Percentiles rank a stretch among this genome's conserved stretches.
Evolutionary conservation across 2,113 vertebrate genomes (phyloP).

Genomic region (zebrafish (Danio rerio)): DNA sequence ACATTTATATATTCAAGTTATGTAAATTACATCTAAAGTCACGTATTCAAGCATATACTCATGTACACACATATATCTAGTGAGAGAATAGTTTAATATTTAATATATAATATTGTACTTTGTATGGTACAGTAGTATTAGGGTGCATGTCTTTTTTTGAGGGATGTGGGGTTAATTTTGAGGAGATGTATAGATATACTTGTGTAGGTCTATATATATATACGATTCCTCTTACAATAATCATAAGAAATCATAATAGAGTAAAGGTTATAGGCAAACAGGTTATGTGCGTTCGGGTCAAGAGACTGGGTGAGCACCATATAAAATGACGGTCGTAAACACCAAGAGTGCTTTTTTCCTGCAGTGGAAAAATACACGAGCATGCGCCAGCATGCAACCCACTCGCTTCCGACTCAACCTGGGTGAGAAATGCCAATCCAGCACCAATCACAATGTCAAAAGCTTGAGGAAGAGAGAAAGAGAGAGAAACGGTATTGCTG

Average conservation of each 20-base stretch:
- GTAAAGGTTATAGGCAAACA: constrained; percentile 70
- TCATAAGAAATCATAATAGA: constrained; percentile 64
- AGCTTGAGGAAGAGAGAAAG: constrained; percentile 39
- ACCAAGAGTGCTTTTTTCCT: constrained; percentile 57
- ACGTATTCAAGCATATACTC: constrained; percentile 81
- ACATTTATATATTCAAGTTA: constrained; percentile 73
- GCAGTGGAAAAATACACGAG: constrained; percentile 32
- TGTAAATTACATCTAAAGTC: constrained; percentile 79
- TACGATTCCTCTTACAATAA: constrained; percentile 62
- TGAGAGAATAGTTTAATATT: constrained; percentile 75
- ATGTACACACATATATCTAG: constrained; percentile 79
- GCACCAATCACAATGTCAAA: constrained; percentile 33
- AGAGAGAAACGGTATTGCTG: constrained; percentile 26
- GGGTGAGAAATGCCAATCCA: constrained; percentile 47
- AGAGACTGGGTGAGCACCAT: constrained; percentile 74
- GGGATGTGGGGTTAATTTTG: constrained; percentile 61
- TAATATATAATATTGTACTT: constrained; percentile 68
- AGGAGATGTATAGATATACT: constrained; percentile 73
- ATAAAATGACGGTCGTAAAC: constrained; percentile 68
- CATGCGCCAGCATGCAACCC: constrained; percentile 50
- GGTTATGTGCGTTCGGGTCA: constrained; percentile 55
- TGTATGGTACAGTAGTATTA: constrained; percentile 77
- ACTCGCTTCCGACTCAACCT: constrained; percentile 48
- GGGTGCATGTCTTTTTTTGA: constrained; percentile 69
- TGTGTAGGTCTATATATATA: constrained; percentile 67